Evolutionary conservation across 2,113 vertebrate genomes (phyloP), one percentile per base, ranked within the genome.

Genomic region (Trematocara zebra): DNA sequence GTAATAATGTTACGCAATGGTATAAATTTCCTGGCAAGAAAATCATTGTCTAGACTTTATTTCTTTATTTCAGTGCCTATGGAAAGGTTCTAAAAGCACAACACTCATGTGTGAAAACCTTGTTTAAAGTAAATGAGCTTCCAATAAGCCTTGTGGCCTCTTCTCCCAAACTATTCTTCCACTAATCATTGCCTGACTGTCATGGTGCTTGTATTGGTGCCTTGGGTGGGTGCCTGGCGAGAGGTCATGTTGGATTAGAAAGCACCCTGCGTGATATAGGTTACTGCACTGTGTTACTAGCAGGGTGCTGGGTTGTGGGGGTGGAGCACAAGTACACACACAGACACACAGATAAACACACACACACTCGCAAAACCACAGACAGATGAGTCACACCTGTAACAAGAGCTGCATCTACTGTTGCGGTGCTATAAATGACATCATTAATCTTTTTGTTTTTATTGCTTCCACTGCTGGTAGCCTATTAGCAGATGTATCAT

Each of bases 171-270:
- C 84, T 51, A 53, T 11, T 89, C 81, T 85, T 81, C 40, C 82
- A 76, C 93, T 93, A 88, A 93, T 94, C 91, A 89, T 85, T 53
- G 86, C 80, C 85, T 87, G 88, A 89, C 86, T 90, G 89, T 93
- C 88, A 74, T 20, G 85, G 85, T 83, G 88, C 56, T 81, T 89
- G 79, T 80, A 83, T 76, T 17, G 88, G 86, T 85, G 85, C 85
- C 64, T 85, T 7, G 83, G 54, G 85, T 67, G 80, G 87, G 35
- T 15, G 83, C 89, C 85, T 88, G 90, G 91, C 52, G 93, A 90
- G 93, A 93, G 93, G 93, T 95, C 95, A 74, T 90, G 91, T 94
- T 92, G 89, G 92, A 96, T 96, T 96, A 96, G 93, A 91, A 88
- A 88, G 88, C 86, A 12, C 81, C 90, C 90, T 89, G 92, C 92